Percentiles rank a stretch among this genome's conserved stretches.
Conservation (phyloP, 2,113 vertebrate species). For the Albula goreensis region DNA sequence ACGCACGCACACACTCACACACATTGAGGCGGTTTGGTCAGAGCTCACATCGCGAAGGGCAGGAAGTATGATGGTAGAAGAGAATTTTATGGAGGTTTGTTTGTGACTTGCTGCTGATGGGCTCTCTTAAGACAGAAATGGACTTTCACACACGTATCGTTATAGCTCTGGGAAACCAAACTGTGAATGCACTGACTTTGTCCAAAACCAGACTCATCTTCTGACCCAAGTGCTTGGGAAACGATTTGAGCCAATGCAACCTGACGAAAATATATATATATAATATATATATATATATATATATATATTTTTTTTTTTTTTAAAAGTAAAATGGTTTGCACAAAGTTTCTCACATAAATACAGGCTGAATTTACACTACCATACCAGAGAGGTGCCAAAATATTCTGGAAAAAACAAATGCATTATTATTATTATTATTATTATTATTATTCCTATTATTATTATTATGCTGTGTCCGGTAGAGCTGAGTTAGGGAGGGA, state of each 20-base stretch:
- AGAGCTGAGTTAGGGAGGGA: slow-evolving; percentile 43
- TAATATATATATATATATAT: too few relatives aligned
- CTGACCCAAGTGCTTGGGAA: not conserved
- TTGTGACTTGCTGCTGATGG: not conserved
- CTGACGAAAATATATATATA: not conserved
- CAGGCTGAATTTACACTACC: not conserved
- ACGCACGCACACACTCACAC: not conserved
- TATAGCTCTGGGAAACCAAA: not conserved
- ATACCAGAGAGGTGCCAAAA: too few relatives aligned
- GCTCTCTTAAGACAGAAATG: not conserved
- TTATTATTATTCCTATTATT: not conserved
- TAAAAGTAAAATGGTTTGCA: not conserved
- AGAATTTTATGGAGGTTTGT: not conserved
- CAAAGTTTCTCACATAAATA: not conserved
- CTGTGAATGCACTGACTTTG: not conserved
- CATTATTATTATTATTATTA: not conserved
- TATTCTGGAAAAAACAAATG: too few relatives aligned
- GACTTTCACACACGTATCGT: not conserved
- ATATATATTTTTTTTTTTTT: not conserved
- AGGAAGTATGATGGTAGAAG: not conserved
- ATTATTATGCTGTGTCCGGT: not conserved
- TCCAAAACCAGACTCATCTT: not conserved
- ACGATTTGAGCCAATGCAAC: not conserved
- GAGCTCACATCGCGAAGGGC: not conserved
- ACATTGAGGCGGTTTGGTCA: not conserved